phyloP scores from a whole-genome alignment of 2,888 invertebrate genomes.

The Hypolimnas misippus region DNA sequence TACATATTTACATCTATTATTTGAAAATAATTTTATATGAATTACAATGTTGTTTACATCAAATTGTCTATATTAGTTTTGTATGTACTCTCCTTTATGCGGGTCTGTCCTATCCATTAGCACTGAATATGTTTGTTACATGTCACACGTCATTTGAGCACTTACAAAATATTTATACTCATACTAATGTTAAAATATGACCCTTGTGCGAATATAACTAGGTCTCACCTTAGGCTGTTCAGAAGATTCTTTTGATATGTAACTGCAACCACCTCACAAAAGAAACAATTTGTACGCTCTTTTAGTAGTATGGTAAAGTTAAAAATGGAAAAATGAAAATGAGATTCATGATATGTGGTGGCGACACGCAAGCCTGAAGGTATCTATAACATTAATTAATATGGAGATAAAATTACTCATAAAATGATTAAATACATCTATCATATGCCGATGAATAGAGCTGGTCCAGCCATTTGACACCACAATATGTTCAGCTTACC shows the following conservation, averaged over 20 bases:
- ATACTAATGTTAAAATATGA: constrained; percentile 25
- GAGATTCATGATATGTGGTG: constrained; percentile 79
- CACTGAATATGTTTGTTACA: constrained; percentile 11
- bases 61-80: constrained; percentile 24
- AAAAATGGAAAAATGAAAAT: constrained; percentile 51
- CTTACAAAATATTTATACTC: constrained; percentile 12
- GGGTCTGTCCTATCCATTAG: constrained; percentile 16
- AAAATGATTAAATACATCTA: constrained; percentile 28
- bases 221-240: constrained; percentile 27
- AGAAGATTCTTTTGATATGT: constrained; percentile 56
- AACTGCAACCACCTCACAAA: constrained; percentile 42
- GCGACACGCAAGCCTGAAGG: constrained; percentile 66
- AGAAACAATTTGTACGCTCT: constrained; percentile 19
- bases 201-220: constrained; percentile 34
- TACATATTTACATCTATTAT: constrained; percentile 39
- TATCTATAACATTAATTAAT: constrained; percentile 41
- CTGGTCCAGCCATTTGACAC: constrained; percentile 28
- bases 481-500: constrained; percentile 42
- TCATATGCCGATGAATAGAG: constrained; percentile 17
- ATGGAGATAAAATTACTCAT: constrained; percentile 22
- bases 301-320: constrained; percentile 15
- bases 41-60: constrained; percentile 35
- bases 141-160: constrained; percentile 18
- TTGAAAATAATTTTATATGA: constrained; percentile 23
- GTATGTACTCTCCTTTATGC: constrained; percentile 17